Evolutionary conservation across 2,797 vertebrate species (phyloP).

Genomic region (Fistularia tabacaria): DNA sequence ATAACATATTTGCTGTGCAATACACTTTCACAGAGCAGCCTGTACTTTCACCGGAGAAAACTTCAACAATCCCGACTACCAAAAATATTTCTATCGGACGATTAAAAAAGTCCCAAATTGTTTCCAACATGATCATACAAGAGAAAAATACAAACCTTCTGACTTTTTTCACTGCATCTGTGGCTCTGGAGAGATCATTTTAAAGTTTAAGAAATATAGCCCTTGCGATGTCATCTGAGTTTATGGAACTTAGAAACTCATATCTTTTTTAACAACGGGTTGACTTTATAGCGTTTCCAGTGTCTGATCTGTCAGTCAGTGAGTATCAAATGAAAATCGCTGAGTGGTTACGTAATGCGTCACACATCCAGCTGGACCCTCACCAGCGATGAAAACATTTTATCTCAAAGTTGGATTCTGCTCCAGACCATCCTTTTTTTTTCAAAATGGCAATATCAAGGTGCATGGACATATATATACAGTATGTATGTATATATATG

Average conservation of each 20-base stretch:
- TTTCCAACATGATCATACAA: slow-evolving; percentile 12
- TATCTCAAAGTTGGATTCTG: neutral
- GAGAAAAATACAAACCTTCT: neutral
- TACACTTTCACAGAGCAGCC: slow-evolving; percentile 19
- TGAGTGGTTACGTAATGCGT: no score
- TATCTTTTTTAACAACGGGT: no score
- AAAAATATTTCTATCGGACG: no score
- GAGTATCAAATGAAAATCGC: neutral
- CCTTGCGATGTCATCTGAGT: neutral
- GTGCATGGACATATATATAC: no score
- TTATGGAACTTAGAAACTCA: neutral
- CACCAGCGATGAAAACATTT: neutral
- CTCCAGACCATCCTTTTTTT: neutral
- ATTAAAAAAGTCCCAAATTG: slow-evolving; percentile 8
- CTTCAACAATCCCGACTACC: slow-evolving; percentile 25
- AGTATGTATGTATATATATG: no score
- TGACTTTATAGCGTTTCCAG: no score
- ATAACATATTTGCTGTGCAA: slow-evolving; percentile 17
- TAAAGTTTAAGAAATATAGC: neutral
- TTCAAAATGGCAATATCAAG: no score
- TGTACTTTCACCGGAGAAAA: slow-evolving; percentile 38
- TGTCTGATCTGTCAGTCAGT: neutral
- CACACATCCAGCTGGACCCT: neutral
- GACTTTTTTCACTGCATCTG: neutral
- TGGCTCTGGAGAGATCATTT: neutral